phyloP scores from a whole-genome alignment of 2,113 vertebrate genomes.

The Austrofundulus limnaeus region DNA sequence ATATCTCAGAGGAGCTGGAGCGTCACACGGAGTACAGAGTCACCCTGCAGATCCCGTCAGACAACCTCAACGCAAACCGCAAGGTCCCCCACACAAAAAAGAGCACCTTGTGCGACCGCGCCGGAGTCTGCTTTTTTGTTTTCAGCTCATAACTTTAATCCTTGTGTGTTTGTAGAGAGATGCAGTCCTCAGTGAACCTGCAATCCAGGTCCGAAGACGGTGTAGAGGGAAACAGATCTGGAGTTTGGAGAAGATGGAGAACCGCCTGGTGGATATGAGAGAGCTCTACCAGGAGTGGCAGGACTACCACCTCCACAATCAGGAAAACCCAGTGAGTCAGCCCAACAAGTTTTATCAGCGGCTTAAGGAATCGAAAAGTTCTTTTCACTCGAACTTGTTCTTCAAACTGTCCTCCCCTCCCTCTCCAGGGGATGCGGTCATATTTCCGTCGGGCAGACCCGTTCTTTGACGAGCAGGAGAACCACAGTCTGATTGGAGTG shows the following conservation, averaged over 20 bases:
- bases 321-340: slow-evolving; percentile 85
- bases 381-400: accelerated
- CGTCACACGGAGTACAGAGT: slow-evolving; percentile 93
- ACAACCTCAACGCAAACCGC: slow-evolving; percentile 95
- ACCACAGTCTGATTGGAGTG: slow-evolving; percentile 94
- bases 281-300: slow-evolving; percentile 98
- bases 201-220: slow-evolving; percentile 93
- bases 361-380: neutral
- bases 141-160: neutral
- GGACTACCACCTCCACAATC: slow-evolving; percentile 86
- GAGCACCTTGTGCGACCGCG: neutral
- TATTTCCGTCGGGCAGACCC: slow-evolving; percentile 94
- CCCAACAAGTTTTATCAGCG: neutral
- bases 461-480: slow-evolving; percentile 95
- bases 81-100: slow-evolving; percentile 79
- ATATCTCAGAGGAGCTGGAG: slow-evolving; percentile 88
- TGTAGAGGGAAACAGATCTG: slow-evolving; percentile 96
- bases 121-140: neutral
- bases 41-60: slow-evolving; percentile 94
- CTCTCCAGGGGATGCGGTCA: slow-evolving; percentile 83
- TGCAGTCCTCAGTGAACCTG: slow-evolving; percentile 93
- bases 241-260: slow-evolving; percentile 97
- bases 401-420: neutral
- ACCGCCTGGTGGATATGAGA: slow-evolving; percentile 93
- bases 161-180: slow-evolving; percentile 80